A percentile compares a stretch with the other conserved stretches of the same genome.
phyloP scores from a whole-genome alignment of 2,888 invertebrate species.

The Mystacides longicornis region DNA sequence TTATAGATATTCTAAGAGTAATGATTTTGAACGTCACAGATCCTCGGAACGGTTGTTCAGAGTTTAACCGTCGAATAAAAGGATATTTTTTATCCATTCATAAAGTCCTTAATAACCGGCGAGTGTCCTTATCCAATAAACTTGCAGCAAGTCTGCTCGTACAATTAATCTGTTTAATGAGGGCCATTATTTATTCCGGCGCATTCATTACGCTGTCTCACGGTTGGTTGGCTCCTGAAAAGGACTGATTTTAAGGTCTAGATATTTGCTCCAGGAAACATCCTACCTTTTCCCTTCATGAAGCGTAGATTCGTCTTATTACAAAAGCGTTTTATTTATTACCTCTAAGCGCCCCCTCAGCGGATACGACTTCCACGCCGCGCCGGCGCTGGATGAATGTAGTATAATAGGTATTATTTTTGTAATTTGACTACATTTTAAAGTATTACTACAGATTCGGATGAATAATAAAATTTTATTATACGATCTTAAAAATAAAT shows the following conservation, averaged over 20 bases:
- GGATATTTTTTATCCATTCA: neutral
- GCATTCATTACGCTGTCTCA: conserved; percentile 35
- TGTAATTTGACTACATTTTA: conserved; percentile 2
- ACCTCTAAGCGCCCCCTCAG: neutral
- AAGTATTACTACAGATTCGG: too few species aligned
- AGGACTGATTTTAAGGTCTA: conserved; percentile 6
- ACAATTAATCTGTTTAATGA: conserved; percentile 37
- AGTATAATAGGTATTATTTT: conserved; percentile 1
- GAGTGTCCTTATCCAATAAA: conserved; percentile 17
- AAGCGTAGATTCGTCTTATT: neutral
- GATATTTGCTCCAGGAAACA: conserved; percentile 1
- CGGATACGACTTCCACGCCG: too few species aligned
- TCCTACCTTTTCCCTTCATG: neutral
- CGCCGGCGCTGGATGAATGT: too few species aligned
- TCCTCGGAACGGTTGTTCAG: too few species aligned
- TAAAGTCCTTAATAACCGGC: neutral
- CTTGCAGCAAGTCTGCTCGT: conserved; percentile 25
- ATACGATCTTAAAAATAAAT: too few species aligned
- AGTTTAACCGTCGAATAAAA: too few species aligned
- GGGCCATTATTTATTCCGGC: conserved; percentile 37
- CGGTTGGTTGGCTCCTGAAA: conserved; percentile 22
- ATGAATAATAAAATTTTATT: too few species aligned
- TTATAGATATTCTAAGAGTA: too few species aligned
- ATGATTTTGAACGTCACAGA: too few species aligned
- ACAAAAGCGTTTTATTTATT: conserved; percentile 1